Evolutionary conservation across 1,140 invertebrate species (phyloP), one percentile per base, ranked within the genome.

Genomic region (Telenomus remus): DNA sequence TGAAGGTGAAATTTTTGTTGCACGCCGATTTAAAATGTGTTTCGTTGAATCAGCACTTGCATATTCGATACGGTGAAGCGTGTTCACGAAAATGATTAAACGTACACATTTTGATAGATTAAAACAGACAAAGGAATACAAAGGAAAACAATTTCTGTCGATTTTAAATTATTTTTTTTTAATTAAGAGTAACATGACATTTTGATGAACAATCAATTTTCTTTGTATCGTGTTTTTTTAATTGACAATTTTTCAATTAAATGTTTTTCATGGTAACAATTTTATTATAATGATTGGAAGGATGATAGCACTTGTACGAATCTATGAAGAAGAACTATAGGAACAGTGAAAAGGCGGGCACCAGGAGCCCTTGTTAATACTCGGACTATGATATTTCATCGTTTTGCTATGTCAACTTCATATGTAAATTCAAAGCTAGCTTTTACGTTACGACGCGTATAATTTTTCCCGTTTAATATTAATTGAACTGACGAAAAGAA

Each of bases 271-370:
- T 66, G 50, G 50, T 61, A 61, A 60, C 60, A 7, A 63, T 68
- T 63, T 68, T 66, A 48, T 57, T 19, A 53, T 68, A 42, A 61
- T 35, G 51, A 44, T 34, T 64, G 64, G 69, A 77, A 77, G 63
- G 72, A 72, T 69, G 69, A 64, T 64, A 72, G 60, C 57, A 16
- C 63, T 54, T 64, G 75, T 64, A 69, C 53, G 72, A 64, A 64
- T 77, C 69, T 50, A 63, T 64, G 69, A 68, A 59, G 51, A 68
- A 71, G 74, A 77, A 68, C 68, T 68, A 77, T 68, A 64, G 63
- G 66, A 72, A 77, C 75, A 77, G 68, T 72, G 75, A 72, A 77
- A 77, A 77, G 75, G 75, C 75, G 75, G 64, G 54, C n/a, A 78
- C 69, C 76, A 70, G 60, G 70, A 70, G 50, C 60, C 69, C 49